Base-by-base conservation (phyloP, 2,797 vertebrate genomes). In the Heterohyrax brucei region DNA sequence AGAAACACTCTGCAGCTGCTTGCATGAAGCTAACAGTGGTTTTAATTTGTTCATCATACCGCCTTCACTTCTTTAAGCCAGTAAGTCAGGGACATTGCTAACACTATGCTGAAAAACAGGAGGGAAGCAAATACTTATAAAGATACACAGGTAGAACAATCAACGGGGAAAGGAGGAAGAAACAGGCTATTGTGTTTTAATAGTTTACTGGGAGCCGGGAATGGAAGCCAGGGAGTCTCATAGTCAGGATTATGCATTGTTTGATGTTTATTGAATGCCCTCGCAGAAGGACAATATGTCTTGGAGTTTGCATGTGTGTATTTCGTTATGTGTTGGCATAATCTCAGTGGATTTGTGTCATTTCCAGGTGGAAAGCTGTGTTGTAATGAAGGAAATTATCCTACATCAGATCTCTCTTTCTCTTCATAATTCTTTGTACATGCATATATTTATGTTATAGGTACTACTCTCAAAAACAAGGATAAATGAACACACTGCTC, bases 311-410 rank as follows among this genome's bases (percentile, higher is more conserved):
- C 18, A 21, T n/a, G 19, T 46, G 39, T 70, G 46, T 33, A 79
- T 24, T 66, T 80, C 39, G 61, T 28, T 73, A 5, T 75, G 6
- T 72, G 53, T 56, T 30, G 66, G n/a, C 39, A 56, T 75, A 90
- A 86, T 83, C 28, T 95, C 88, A 93, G 59, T 62, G 64, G 72
- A 4, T 62, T 89, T 93, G 39, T 64, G 10, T 73, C 64, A 90
- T 86, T 96, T 95, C 39, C 39, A 79, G 73, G 50, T 85, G 53
- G 53, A 93, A 96, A 90, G 16, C 26, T 85, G 30, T 77, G 64
- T 88, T 92, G 93, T 94, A 92, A 88, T 83, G 56, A 84, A 95
- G 91, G 10, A 82, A 87, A 82, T 76, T 85, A 89, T 80, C 92
- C 46, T 93, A 44, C 33, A 78, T 70, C 75, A 79, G 39, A 72